phyloP scores from a whole-genome alignment of 2,888 invertebrate genomes.

The Aleiodes leptofemur region DNA sequence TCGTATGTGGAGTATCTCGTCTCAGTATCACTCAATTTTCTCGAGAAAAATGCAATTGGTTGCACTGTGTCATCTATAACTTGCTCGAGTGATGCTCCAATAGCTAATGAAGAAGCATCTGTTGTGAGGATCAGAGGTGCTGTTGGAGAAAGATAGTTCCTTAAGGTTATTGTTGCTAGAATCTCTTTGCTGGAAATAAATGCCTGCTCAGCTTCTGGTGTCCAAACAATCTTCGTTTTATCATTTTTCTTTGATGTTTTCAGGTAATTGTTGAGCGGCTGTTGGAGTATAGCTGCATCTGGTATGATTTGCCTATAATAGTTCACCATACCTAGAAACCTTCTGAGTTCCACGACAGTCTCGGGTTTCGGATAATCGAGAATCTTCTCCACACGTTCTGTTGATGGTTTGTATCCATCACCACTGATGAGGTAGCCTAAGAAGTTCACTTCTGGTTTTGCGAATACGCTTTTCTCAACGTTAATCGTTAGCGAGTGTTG shows the following conservation, averaged over 20 bases:
- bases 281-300: neutral
- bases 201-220: conserved; percentile 32
- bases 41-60: conserved; percentile 7
- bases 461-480: neutral
- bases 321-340: neutral
- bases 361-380: neutral
- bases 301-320: neutral
- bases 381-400: neutral
- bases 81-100: conserved; percentile 11
- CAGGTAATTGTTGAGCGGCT: neutral
- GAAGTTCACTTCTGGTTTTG: conserved; percentile 34
- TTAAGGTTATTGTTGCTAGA: conserved; percentile 30
- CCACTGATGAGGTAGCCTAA: conserved; percentile 32
- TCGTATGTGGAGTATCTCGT: conserved; percentile 21
- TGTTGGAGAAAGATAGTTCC: conserved; percentile 37
- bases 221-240: conserved; percentile 42
- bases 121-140: conserved; percentile 33
- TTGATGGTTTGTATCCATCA: neutral
- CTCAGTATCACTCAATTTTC: conserved; percentile 9
- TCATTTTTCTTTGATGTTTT: conserved; percentile 19
- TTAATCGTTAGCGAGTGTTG: neutral
- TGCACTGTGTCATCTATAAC: neutral
- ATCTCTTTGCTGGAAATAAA: conserved; percentile 34
- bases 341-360: neutral
- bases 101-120: conserved; percentile 29